Conservation (phyloP, 2,888 invertebrate species). For the Danaus chrysippus region DNA sequence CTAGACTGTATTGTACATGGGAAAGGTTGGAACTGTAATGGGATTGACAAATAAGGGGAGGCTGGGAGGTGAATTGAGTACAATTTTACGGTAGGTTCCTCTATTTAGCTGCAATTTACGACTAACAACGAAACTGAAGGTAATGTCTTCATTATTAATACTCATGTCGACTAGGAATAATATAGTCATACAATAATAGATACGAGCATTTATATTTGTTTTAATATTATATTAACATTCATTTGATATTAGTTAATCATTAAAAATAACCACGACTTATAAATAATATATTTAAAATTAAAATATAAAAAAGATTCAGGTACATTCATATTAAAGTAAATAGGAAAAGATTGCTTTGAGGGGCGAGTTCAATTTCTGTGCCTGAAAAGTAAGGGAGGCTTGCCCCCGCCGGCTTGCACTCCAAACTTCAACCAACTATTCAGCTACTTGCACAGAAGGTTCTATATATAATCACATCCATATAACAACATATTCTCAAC, state of each 20-base stretch:
- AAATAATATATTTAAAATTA: too few species aligned
- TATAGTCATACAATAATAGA: too few species aligned
- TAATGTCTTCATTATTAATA: too few species aligned
- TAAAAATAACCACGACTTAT: too few species aligned
- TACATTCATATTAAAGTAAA: conserved; percentile 25
- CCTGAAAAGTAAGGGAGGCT: conserved; percentile 32
- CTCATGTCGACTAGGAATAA: too few species aligned
- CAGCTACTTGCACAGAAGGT: conserved; percentile 38
- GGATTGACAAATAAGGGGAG: conserved; percentile 42
- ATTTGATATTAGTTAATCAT: too few species aligned
- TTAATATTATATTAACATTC: too few species aligned
- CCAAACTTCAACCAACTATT: conserved; percentile 37
- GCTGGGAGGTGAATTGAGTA: conserved; percentile 54
- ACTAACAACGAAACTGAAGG: conserved; percentile 11
- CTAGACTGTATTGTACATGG: conserved; percentile 19
- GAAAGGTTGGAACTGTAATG: conserved; percentile 48
- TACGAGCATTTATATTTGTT: too few species aligned
- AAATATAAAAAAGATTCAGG: too few species aligned
- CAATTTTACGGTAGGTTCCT: conserved; percentile 61
- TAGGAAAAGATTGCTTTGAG: conserved; percentile 30
- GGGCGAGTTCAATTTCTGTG: conserved; percentile 25
- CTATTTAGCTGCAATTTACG: conserved; percentile 39
- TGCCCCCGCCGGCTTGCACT: conserved; percentile 42
- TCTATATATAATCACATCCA: too few species aligned
- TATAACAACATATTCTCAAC: too few species aligned